phyloP scores from a whole-genome alignment of 1,140 invertebrate species.

The Homalodisca vitripennis region DNA sequence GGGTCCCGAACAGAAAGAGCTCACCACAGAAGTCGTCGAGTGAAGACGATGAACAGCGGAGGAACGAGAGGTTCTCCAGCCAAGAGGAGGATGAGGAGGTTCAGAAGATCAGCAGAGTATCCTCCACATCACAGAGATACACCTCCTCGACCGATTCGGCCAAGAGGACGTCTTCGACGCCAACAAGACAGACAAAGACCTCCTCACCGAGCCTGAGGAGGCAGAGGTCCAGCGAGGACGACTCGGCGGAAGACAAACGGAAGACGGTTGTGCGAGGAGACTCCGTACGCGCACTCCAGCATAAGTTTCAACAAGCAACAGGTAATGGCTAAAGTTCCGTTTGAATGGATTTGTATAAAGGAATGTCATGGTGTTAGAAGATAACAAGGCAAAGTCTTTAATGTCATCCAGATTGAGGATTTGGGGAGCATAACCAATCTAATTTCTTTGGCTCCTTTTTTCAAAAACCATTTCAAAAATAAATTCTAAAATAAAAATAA shows the following conservation, averaged over 20 bases:
- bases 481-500: too few relatives aligned
- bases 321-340: too few relatives aligned
- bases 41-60: not conserved
- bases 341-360: too few relatives aligned
- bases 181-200: not conserved
- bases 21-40: slow-evolving; percentile 1
- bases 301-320: slow-evolving; percentile 69
- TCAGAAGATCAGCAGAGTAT: not conserved
- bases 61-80: slow-evolving; percentile 19
- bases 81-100: not conserved
- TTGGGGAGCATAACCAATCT: too few relatives aligned
- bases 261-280: slow-evolving; percentile 48
- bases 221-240: slow-evolving; percentile 11
- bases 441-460: too few relatives aligned
- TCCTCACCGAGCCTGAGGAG: not conserved
- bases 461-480: too few relatives aligned
- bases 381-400: too few relatives aligned
- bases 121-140: not conserved
- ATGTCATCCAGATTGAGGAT: too few relatives aligned
- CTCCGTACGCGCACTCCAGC: slow-evolving; percentile 68
- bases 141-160: not conserved
- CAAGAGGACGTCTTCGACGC: not conserved
- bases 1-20: slow-evolving; percentile 7
- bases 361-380: too few relatives aligned
- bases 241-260: slow-evolving; percentile 34